Evolutionary conservation across 2,113 vertebrate species (phyloP), one percentile per base, ranked within the genome.

Genomic region (Myrmecophaga tridactyla): DNA sequence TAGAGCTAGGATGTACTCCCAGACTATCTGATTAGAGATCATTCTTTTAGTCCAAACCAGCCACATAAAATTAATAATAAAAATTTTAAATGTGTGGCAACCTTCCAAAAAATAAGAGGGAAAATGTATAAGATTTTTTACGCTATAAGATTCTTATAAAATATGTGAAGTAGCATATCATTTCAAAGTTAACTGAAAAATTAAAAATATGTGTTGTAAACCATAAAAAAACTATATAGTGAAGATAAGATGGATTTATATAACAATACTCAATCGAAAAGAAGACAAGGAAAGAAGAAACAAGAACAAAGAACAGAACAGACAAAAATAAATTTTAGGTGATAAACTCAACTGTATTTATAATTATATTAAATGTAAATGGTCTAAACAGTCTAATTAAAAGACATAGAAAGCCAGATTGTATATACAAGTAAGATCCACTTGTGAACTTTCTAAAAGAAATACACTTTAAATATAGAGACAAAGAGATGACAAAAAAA

Each of bases 361-460:
- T 82, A 70, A 65, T 39, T 65, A 63, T 23, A 90, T 43, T 89
- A 95, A 92, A 81, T 92, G 3, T 95, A 94, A 94, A 72, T 89
- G 80, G 8, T 34, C 27, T 77, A 86, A 86, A 86, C 27, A 63
- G 73, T 48, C 3, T n/a, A 86, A 80, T 67, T 88, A 73, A 88
- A 77, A 84, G 53, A 81, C 4, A 18, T 62, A 41, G 31, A 23
- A 62, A 78, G 34, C 77, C 62, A 72, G 15, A 39, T 65, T 67
- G 18, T 10, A 20, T 90, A 60, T 62, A 73, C 89, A 81, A 92
- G 25, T 4, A 92, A 81, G 73, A 34, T 1, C 0, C 10, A 91
- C 46, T 41, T 58, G 15, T 60, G 31, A 23, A 69, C 27, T 46
- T 0, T 67, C 21, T 83, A 70, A 34, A 77, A 83, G 18, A 88